Percentiles rank a stretch among this genome's conserved stretches.
These are phyloP conservation scores for Sesia apiformis DNA, from an alignment of 2,888 invertebrate genomes.

Conservation along the genomic window DNA sequence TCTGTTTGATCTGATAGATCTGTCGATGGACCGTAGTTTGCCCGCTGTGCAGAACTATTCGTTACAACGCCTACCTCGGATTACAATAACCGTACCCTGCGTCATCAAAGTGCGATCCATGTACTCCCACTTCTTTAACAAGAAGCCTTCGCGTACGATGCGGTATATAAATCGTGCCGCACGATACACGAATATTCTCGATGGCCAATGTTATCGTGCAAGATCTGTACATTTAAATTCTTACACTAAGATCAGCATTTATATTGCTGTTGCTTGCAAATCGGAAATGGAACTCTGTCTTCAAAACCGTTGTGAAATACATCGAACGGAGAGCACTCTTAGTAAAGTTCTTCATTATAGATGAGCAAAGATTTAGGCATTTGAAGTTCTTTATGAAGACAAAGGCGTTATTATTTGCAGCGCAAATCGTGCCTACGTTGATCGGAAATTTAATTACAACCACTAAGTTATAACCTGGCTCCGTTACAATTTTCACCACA, in stretches of 20 bases:
- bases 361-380: conserved; percentile 15
- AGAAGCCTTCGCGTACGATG: too few relatives aligned
- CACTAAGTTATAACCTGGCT: conserved; percentile 21
- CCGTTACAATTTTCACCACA: conserved; percentile 39
- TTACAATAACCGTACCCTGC: too few relatives aligned
- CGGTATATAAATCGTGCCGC: too few relatives aligned
- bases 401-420: conserved; percentile 35
- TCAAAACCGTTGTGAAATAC: conserved; percentile 24
- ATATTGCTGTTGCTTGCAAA: conserved; percentile 58
- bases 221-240: conserved; percentile 4
- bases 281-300: conserved; percentile 23
- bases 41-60: too few relatives aligned
- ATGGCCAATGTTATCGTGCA: too few relatives aligned
- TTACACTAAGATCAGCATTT: conserved; percentile 50
- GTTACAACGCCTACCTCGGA: too few relatives aligned
- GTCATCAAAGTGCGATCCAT: too few relatives aligned
- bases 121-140: too few relatives aligned
- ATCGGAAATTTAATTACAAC: conserved; percentile 48
- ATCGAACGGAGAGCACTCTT: conserved; percentile 11
- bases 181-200: too few relatives aligned
- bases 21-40: too few relatives aligned
- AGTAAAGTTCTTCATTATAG: conserved; percentile 9
- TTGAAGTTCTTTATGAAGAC: conserved; percentile 31
- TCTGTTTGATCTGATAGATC: too few relatives aligned
- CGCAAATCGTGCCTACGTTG: conserved; percentile 32